Evolutionary conservation across 2,888 invertebrate genomes (phyloP).

Genomic region (Ligdia adustata): DNA sequence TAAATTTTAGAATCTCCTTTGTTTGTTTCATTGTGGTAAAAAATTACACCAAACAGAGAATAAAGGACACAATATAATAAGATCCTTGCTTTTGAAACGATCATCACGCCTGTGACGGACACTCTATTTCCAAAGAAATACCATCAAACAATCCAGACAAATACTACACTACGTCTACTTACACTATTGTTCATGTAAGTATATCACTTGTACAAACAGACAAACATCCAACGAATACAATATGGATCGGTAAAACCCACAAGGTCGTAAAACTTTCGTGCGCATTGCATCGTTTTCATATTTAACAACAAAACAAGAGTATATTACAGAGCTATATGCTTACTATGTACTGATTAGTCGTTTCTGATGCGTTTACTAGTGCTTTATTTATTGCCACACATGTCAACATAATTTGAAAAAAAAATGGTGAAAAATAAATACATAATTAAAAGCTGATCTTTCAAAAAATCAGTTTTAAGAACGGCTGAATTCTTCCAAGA

Average conservation of each 20-base stretch:
- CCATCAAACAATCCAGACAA: slow-evolving; percentile 32
- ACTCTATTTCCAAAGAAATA: slow-evolving; percentile 27
- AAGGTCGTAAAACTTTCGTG: slow-evolving; percentile 49
- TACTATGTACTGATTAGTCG: no score
- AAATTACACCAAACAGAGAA: no score
- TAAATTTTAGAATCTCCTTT: no score
- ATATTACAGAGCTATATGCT: not conserved
- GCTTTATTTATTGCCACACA: no score
- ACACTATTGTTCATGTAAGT: not conserved
- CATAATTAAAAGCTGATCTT: no score
- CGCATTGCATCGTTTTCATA: slow-evolving; percentile 31
- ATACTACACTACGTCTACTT: slow-evolving; percentile 18
- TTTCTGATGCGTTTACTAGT: no score
- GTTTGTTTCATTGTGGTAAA: no score
- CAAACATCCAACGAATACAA: slow-evolving; percentile 7
- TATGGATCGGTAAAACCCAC: slow-evolving; percentile 44
- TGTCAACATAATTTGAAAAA: no score
- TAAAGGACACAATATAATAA: slow-evolving; percentile 7
- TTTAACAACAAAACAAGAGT: slow-evolving; percentile 18
- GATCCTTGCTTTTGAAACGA: slow-evolving; percentile 17
- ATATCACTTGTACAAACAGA: slow-evolving; percentile 26
- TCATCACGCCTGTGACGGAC: slow-evolving; percentile 24
- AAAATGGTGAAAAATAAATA: no score
- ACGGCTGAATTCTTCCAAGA: no score
- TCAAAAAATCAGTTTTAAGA: no score